Evolutionary conservation across 2,113 vertebrate species (phyloP).

Genomic region (Dicaeum eximium): DNA sequence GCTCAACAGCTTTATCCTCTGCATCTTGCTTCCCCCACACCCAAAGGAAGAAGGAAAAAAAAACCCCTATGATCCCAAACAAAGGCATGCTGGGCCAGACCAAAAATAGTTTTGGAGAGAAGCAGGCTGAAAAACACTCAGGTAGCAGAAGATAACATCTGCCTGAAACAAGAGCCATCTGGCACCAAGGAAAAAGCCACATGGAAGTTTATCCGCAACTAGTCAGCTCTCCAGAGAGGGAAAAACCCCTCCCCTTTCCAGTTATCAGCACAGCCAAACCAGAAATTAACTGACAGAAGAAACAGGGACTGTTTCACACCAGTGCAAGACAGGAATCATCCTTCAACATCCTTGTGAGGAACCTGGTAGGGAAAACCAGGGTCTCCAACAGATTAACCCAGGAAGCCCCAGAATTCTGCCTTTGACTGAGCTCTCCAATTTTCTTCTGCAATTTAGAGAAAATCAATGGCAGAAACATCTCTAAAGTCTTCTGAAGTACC

Average conservation of each 20-base stretch:
- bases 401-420: not conserved
- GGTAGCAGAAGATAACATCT: conserved; percentile 58
- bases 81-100: not conserved
- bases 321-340: not conserved
- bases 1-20: not conserved
- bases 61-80: not conserved
- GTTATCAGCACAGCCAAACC: not conserved
- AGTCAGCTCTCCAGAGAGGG: not conserved
- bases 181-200: conserved; percentile 41
- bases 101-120: conserved; percentile 49
- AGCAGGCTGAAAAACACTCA: conserved; percentile 43
- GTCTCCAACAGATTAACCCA: not conserved
- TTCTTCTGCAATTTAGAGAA: not conserved
- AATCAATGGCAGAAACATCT: not conserved
- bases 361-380: not conserved
- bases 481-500: not conserved
- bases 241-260: not conserved
- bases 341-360: not conserved
- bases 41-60: not conserved
- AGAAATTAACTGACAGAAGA: not conserved
- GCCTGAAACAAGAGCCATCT: conserved; percentile 45
- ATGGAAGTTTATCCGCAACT: not conserved
- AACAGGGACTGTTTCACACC: not conserved
- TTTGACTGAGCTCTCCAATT: not conserved
- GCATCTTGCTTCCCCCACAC: not conserved